These are phyloP conservation scores for Tonatia bakeri DNA, from an alignment of 2,113 vertebrate genomes.

Conservation along the genomic window DNA sequence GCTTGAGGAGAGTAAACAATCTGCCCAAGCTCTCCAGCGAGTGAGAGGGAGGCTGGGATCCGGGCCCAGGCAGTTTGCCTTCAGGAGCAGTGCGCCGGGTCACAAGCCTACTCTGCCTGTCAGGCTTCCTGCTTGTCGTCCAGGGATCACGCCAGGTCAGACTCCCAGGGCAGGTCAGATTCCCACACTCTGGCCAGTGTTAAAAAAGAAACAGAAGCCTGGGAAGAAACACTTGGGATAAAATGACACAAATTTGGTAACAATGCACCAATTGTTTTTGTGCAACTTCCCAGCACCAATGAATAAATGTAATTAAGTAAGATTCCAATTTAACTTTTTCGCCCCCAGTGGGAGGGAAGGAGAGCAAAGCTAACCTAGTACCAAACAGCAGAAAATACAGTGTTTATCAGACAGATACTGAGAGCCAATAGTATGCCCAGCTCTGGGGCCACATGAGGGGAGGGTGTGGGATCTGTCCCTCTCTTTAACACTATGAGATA, in stretches of 20 bases:
- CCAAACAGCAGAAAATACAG: constrained; percentile 24
- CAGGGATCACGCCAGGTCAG: constrained; percentile 45
- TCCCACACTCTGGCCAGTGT: constrained; percentile 62
- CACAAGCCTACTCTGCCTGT: constrained; percentile 2
- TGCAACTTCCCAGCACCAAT: background rate
- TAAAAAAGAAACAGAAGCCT: constrained; percentile 71
- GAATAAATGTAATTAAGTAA: constrained; percentile 43
- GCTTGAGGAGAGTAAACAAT: background rate
- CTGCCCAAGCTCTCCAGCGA: background rate
- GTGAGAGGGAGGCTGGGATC: background rate
- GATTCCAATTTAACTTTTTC: background rate
- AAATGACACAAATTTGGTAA: constrained; percentile 60
- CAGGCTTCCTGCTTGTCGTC: constrained; percentile 42
- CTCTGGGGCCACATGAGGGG: background rate
- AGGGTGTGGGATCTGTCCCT: background rate
- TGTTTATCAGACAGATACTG: background rate
- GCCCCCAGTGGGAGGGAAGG: background rate
- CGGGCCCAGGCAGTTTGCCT: background rate
- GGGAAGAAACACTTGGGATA: constrained; percentile 62
- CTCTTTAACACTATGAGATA: background rate
- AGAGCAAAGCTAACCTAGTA: background rate
- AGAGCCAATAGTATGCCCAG: background rate
- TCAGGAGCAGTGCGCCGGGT: background rate
- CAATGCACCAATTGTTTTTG: constrained; percentile 38
- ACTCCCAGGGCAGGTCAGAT: constrained; percentile 68